Conservation (phyloP, 2,888 invertebrate species). For the Petrophora chlorosata region DNA sequence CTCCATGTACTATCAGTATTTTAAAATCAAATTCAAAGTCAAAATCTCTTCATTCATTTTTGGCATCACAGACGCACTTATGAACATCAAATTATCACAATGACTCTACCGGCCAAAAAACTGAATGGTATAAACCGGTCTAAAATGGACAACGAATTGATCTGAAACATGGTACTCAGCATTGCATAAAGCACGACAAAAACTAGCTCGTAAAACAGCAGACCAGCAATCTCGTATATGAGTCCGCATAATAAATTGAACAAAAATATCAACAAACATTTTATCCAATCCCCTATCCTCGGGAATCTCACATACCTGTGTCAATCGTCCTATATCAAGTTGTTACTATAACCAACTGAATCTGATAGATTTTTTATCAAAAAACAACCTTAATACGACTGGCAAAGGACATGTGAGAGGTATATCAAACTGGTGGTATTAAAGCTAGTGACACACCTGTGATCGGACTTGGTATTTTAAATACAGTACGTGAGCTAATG, state of each 20-base stretch:
- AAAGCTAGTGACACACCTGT: conserved; percentile 53
- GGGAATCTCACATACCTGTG: conserved; percentile 49
- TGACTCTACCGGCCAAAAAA: too few relatives aligned
- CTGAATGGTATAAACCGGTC: too few relatives aligned
- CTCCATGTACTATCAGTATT: too few relatives aligned
- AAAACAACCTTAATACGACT: conserved; percentile 24
- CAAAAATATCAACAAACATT: conserved; percentile 34
- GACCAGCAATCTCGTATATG: conserved; percentile 4
- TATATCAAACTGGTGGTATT: conserved; percentile 18
- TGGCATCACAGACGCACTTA: too few relatives aligned
- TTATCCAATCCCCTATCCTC: conserved; percentile 18
- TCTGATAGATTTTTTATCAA: neutral
- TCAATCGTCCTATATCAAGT: conserved; percentile 54
- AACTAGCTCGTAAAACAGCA: neutral
- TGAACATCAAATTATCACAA: too few relatives aligned
- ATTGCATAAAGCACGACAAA: neutral
- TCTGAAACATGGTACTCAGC: too few relatives aligned
- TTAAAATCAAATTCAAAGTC: too few relatives aligned
- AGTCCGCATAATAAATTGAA: conserved; percentile 28
- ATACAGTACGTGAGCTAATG: conserved; percentile 4
- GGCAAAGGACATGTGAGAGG: conserved; percentile 22
- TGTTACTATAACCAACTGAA: conserved; percentile 33
- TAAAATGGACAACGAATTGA: too few relatives aligned
- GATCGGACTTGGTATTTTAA: conserved; percentile 25
- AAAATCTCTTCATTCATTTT: too few relatives aligned